phyloP scores from a whole-genome alignment of 2,888 invertebrate genomes.

The Mycalesis mineus region DNA sequence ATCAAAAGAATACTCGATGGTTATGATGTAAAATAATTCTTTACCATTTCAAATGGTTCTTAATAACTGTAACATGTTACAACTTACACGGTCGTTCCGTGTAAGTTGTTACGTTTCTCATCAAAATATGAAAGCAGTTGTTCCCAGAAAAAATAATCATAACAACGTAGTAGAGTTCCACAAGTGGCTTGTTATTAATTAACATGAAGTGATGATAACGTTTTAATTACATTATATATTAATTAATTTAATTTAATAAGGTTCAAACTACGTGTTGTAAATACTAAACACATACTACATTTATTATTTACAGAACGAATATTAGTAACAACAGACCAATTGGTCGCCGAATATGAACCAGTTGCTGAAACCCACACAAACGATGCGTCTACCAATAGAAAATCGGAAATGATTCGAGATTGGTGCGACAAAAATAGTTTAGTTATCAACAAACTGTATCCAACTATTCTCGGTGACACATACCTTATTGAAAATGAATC shows the following conservation, averaged over 20 bases:
- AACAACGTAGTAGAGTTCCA: neutral
- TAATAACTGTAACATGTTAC: too few species aligned
- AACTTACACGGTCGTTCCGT: too few species aligned
- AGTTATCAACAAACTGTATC: constrained; percentile 65
- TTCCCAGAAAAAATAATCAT: neutral
- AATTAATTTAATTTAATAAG: neutral
- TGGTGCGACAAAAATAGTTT: constrained; percentile 67
- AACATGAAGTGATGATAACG: too few species aligned
- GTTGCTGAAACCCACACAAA: constrained; percentile 50
- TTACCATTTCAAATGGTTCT: too few species aligned
- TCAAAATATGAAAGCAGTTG: neutral
- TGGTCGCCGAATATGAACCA: constrained; percentile 79
- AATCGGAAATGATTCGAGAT: constrained; percentile 62
- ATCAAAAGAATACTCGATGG: too few species aligned
- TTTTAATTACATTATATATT: too few species aligned
- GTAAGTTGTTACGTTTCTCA: too few species aligned
- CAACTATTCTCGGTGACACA: constrained; percentile 63
- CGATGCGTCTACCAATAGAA: constrained; percentile 43
- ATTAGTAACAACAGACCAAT: constrained; percentile 78
- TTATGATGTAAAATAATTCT: too few species aligned
- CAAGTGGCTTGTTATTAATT: neutral
- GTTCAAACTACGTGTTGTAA: neutral
- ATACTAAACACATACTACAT: neutral
- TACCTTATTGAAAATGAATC: constrained; percentile 55
- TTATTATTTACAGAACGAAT: constrained; percentile 76